Conservation (phyloP, 2,888 invertebrate species). For the Eristalis tenax region DNA sequence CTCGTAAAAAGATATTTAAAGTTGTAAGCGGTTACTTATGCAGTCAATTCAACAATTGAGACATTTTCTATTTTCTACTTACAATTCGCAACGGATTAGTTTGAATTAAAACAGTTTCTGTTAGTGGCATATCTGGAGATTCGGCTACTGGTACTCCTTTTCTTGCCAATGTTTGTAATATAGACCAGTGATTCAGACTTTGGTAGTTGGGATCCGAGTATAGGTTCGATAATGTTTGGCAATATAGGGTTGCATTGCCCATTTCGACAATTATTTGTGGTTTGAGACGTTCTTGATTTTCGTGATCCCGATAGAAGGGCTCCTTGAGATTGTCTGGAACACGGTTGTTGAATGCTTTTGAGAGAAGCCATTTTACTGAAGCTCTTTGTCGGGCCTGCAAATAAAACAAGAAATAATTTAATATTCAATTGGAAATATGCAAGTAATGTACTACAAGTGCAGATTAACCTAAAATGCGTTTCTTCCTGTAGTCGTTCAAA, state of each 20-base stretch:
- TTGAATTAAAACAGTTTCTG: slow-evolving; percentile 97
- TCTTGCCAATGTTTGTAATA: slow-evolving; percentile 94
- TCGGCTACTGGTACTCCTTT: slow-evolving; percentile 94
- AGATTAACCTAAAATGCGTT: neutral
- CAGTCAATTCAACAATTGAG: too few relatives aligned
- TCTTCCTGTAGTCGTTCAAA: neutral
- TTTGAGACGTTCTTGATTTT: slow-evolving; percentile 96
- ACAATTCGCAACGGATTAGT: slow-evolving; percentile 97
- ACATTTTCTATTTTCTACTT: too few relatives aligned
- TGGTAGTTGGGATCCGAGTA: slow-evolving; percentile 98
- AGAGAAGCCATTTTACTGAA: slow-evolving; percentile 97
- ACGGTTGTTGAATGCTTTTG: slow-evolving; percentile 97
- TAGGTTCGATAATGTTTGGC: slow-evolving; percentile 95
- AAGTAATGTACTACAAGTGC: neutral
- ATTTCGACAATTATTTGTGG: slow-evolving; percentile 94
- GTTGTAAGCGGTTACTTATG: too few relatives aligned
- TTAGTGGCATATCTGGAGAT: slow-evolving; percentile 92
- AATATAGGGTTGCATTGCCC: slow-evolving; percentile 97
- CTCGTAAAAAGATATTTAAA: too few relatives aligned
- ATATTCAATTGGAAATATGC: slow-evolving; percentile 5
- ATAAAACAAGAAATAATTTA: slow-evolving; percentile 60
- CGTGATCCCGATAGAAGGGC: slow-evolving; percentile 97
- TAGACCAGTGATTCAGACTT: slow-evolving; percentile 97
- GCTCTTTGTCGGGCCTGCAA: slow-evolving; percentile 97
- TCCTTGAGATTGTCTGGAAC: slow-evolving; percentile 95